Evolutionary conservation across 2,113 vertebrate species (phyloP), one percentile per base, ranked within the genome.

Genomic region (Cheilinus undulatus): DNA sequence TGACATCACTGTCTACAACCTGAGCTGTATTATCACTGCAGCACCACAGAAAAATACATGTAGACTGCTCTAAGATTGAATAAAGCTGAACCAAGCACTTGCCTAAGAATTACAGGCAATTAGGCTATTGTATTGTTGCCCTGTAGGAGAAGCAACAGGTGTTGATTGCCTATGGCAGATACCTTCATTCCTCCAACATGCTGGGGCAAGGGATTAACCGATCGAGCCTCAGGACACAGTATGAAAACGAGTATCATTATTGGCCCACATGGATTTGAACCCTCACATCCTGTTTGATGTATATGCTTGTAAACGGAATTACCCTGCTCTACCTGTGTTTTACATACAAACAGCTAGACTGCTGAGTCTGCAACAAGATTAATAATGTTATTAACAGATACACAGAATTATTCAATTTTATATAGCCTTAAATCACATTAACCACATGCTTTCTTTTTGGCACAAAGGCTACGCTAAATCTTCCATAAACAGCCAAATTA

Each of bases 101-200:
- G 52, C 26, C 42, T 34, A 4, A 49, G 13, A 19, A 24, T 24
- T 54, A 23, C 32, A 64, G 14, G 23, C 4, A 11, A 12, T 22
- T 63, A 40, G 28, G 28, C 28, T 14, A 69, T n/a, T 36, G 13
- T 50, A 1, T 20, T 0, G 24, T 22, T 62, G 63, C 66, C 15
- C 53, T 60, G 62, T 46, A 70, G 34, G 54, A 32, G 32, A 15
- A 45, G 23, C 51, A 61, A 56, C 70, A 19, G 86, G 67, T 64
- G 64, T 42, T 64, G 32, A 45, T 19, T 22, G 76, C 46, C 50
- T 26, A 32, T 42, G 67, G 67, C 70, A 27, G 62, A 52, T 64
- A 72, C 53, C 72, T 69, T 64, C 62, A 75, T 87, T 89, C 73
- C 65, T 69, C 24, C 20, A 49, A 57, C 86, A 79, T 43, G 80